Conservation (phyloP, 2,113 vertebrate species). For the Proterorhinus semilunaris region DNA sequence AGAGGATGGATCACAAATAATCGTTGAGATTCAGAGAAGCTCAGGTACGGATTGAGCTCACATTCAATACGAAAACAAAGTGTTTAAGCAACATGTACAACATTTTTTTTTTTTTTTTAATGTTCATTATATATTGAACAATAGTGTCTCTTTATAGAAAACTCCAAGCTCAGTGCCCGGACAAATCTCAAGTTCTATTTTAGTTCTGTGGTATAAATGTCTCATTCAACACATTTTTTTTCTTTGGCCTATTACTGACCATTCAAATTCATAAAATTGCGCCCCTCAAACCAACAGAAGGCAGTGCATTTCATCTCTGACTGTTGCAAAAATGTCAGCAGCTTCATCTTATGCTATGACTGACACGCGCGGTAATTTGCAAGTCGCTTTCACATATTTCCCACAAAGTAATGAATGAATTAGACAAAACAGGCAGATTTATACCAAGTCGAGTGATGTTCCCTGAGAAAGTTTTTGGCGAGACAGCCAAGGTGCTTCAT, state of each 20-base stretch:
- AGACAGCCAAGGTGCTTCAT: slow-evolving; percentile 28
- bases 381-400: background rate
- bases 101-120: too few relatives aligned
- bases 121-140: too few relatives aligned
- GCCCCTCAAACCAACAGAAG: background rate
- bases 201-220: too few relatives aligned
- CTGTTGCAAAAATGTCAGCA: background rate
- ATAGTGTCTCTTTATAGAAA: too few relatives aligned
- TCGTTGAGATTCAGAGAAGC: slow-evolving; percentile 20
- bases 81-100: too few relatives aligned
- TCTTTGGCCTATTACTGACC: too few relatives aligned
- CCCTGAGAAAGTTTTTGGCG: slow-evolving; percentile 15
- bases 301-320: background rate
- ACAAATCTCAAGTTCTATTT: too few relatives aligned
- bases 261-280: too few relatives aligned
- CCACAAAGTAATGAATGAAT: background rate
- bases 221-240: too few relatives aligned
- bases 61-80: background rate
- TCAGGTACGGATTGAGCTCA: slow-evolving; percentile 29
- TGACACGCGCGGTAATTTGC: slow-evolving; percentile 1
- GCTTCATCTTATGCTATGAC: background rate
- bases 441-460: slow-evolving; percentile 7
- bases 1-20: slow-evolving; percentile 10
- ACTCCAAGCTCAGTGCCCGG: too few relatives aligned
- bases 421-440: background rate